Evolutionary conservation across 1,140 invertebrate genomes (phyloP), one percentile per base, ranked within the genome.

Genomic region (Trissolcus basalis): DNA sequence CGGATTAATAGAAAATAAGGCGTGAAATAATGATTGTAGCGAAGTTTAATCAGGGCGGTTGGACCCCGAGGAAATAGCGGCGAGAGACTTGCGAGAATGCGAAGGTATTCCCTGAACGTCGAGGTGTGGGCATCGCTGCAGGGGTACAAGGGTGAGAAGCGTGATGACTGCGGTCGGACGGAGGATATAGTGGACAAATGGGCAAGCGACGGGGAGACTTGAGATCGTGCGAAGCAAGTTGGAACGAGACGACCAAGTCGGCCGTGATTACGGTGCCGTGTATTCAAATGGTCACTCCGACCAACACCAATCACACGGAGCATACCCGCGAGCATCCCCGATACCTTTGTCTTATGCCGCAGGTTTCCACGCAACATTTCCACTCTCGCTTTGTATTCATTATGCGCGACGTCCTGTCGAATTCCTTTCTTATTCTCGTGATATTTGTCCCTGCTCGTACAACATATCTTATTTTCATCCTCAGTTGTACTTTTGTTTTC

Each of bases 231-330:
- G 73, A 53, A 33, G 50, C 56, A 51, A 67, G 77, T 76, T 78
- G 72, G 76, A 79, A 75, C 65, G 76, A 80, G 70, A 82, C 51
- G 59, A 48, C 59, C 47, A 76, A 74, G 72, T 67, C 67, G 72
- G 84, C 83, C 83, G 85, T 88, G 87, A 88, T 88, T 88, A 88
- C 85, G 84, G 85, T 82, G 55, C 75, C 84, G 84, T 84, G 83
- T 87, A 89, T 88, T 87, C 86, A 88, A 89, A 88, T 88, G 87
- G 86, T 86, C 86, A 86, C 80, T 81, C 80, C 60, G 79, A 86
- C 81, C 85, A 82, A 85, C 85, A 86, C 86, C 86, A 89, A 89
- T 89, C 86, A 87, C 86, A 84, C 81, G 81, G 82, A 85, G 81
- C 80, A 77, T 83, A 80, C 80, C 80, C 83, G 79, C 82, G 83